These are phyloP conservation scores for Pandemis corylana DNA, from an alignment of 2,888 invertebrate species.

Conservation along the genomic window DNA sequence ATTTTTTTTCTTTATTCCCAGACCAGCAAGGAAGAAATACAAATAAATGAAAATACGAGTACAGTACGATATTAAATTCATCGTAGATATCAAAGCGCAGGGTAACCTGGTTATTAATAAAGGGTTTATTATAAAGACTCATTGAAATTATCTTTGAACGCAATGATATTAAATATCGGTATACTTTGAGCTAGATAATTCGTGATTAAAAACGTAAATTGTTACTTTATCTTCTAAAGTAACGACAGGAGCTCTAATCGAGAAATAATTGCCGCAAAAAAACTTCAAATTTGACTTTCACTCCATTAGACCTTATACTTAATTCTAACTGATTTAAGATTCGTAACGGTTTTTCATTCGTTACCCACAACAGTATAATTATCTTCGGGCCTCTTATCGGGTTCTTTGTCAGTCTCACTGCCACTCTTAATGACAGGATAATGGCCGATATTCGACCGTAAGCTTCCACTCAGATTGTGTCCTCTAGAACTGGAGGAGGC, in stretches of 20 bases:
- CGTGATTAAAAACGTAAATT: too few species aligned
- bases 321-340: conserved; percentile 17
- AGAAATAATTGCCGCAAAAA: neutral
- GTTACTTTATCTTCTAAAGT: neutral
- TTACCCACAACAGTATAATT: conserved; percentile 33
- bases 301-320: conserved; percentile 11
- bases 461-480: conserved; percentile 49
- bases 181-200: too few species aligned
- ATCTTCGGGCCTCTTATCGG: conserved; percentile 28
- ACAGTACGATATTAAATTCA: too few species aligned
- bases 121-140: too few species aligned
- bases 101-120: too few species aligned
- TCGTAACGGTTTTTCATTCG: conserved; percentile 10
- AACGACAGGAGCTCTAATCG: neutral
- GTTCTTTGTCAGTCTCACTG: conserved; percentile 42
- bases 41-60: too few species aligned
- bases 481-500: conserved; percentile 41
- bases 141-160: too few species aligned
- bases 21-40: too few species aligned
- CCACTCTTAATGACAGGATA: conserved; percentile 50
- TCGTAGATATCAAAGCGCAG: too few species aligned
- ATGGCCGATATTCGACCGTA: conserved; percentile 50
- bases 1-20: too few species aligned
- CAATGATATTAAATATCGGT: too few species aligned
- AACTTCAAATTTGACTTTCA: conserved; percentile 7